Evolutionary conservation across 2,888 invertebrate species (phyloP).

Genomic region (Frankliniella intonsa): DNA sequence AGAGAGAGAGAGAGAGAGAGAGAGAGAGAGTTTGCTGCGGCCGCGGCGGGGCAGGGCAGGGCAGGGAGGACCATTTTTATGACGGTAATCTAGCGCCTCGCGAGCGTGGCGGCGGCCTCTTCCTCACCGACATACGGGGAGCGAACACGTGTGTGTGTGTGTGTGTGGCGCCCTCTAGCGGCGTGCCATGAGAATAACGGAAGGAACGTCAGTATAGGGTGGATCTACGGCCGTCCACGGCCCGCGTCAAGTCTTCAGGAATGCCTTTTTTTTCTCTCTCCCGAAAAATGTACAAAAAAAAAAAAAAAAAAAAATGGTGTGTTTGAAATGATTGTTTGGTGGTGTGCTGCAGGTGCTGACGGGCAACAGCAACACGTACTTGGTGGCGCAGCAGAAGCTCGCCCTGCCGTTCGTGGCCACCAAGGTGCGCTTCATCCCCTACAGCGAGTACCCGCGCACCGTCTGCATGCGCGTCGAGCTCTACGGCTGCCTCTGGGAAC

Average conservation of each 20-base stretch:
- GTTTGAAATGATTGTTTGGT: not conserved
- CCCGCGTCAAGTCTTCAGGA: too few relatives aligned
- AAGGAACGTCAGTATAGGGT: not conserved
- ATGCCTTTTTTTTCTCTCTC: constrained; percentile 18
- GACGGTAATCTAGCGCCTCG: not conserved
- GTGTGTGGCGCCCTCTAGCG: too few relatives aligned
- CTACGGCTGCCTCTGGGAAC: constrained; percentile 77
- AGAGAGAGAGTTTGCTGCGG: too few relatives aligned
- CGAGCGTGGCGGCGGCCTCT: not conserved
- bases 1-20: too few relatives aligned
- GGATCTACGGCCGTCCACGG: not conserved
- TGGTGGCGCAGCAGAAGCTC: constrained; percentile 63
- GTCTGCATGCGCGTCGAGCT: constrained; percentile 91
- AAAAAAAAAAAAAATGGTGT: not conserved
- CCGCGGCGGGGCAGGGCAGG: not conserved
- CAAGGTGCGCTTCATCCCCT: constrained; percentile 81
- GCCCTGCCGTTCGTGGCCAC: constrained; percentile 82
- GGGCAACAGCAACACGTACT: constrained; percentile 72
- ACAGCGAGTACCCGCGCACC: constrained; percentile 76
- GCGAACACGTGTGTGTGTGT: not conserved
- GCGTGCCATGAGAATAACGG: not conserved
- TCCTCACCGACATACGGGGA: not conserved
- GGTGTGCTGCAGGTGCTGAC: constrained; percentile 58
- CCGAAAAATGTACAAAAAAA: not conserved
- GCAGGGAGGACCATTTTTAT: not conserved